Conservation (phyloP, 2,797 vertebrate genomes). For the Chanos chanos region DNA sequence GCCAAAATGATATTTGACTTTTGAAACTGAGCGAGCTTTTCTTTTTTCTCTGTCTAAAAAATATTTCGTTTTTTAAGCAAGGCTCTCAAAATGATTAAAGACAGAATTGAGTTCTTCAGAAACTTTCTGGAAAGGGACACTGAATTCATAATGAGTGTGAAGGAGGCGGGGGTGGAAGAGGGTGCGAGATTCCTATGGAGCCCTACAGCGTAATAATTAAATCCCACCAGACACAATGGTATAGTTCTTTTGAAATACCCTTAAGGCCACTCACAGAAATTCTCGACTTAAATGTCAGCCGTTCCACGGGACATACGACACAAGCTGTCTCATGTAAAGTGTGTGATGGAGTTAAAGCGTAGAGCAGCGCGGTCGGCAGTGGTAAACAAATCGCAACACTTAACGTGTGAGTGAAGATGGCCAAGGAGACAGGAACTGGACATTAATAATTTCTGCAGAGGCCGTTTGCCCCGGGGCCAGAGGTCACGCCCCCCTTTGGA, state of each 20-base stretch:
- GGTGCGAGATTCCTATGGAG: no score
- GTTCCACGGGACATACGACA: constrained; percentile 32
- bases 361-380: constrained; percentile 31
- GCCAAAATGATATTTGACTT: constrained; percentile 8
- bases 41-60: no score
- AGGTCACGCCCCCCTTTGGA: constrained; percentile 43
- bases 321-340: constrained; percentile 43
- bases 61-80: no score
- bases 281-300: constrained; percentile 31
- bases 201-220: no score
- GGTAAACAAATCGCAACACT: constrained; percentile 44
- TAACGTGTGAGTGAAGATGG: constrained; percentile 41
- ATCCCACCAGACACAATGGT: no score
- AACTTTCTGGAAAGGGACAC: no score
- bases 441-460: constrained; percentile 44
- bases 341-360: constrained; percentile 45
- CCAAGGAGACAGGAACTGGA: constrained; percentile 35
- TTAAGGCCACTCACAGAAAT: constrained; percentile 25
- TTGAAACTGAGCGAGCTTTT: no score
- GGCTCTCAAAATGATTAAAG: no score
- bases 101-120: no score
- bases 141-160: no score
- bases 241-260: constrained; percentile 7
- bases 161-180: no score
- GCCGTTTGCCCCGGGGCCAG: constrained; percentile 36